Base-by-base conservation (phyloP, 2,888 invertebrate species). In the Coelinius sp. region DNA sequence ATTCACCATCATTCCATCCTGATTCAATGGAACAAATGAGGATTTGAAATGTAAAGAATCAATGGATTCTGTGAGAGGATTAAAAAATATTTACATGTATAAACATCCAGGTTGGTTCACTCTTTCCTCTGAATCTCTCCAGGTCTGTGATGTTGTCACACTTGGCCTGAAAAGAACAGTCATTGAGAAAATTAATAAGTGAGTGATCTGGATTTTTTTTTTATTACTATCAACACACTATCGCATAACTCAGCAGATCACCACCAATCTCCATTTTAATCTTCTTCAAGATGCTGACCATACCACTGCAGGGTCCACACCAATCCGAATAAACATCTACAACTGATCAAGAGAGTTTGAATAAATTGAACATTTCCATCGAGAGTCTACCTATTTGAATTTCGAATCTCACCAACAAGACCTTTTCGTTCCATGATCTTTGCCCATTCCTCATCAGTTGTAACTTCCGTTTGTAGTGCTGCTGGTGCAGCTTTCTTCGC, bases 71-170 rank as follows among this genome's bases (percentile, higher is more conserved):
- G n/a, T n/a, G 31, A 31, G 8, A 31, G 31, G 8, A 31, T 31
- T n/a, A n/a, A 22, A 5, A 27, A 72, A 27, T 35, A 65, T 77
- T 83, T 79, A 86, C 87, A 46, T 83, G 83, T 73, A 94, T 92
- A 80, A 97, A 96, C 89, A 97, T 92, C 95, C 97, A 97, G 0
- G 95, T 95, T 0, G 97, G 97, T 85, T 97, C 95, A 86, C 97
- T 96, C 83, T 93, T 94, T 72, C 94, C 94, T 67, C 94, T 90
- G 87, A 97, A 97, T 70, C 95, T 90, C 81, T 92, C 91, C 66
- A 97, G 87, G 52, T 91, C 91, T 59, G 92, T 91, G 68, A 97
- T 94, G 1, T 91, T 91, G 86, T 97, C 97, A 20, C 86, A 86
- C 71, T 80, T 86, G 3, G 86, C 86, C 87, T 86, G 38, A 14